Evolutionary conservation across 23 tunicate genomes (phyloP), one percentile per base, ranked within the genome.

Genomic region (Clavelina lepadiformis): DNA sequence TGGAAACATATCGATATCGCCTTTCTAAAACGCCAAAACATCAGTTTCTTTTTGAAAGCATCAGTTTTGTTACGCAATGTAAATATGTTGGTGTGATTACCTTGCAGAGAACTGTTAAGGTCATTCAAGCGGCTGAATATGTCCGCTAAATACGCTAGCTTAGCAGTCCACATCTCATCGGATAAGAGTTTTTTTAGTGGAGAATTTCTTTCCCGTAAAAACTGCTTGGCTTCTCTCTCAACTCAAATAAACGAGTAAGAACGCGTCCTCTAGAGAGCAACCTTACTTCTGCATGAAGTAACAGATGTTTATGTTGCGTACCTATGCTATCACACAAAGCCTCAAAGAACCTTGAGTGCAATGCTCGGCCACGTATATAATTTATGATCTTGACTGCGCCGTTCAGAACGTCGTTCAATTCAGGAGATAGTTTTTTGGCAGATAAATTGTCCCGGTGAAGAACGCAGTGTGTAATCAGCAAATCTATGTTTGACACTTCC

Each of bases 91-190:
- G 72, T 65, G 64, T 53, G 73, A 29, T 13, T 29, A 46, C 80
- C 82, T 76, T 76, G 73, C 72, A 76, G 63, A 63, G 72, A 65
- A 53, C 82, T 76, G 64, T 76, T 76, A 54, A 76, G 82, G 73
- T 76, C 82, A 54, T 65, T 63, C 82, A 76, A 76, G 65, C 82
- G 73, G 73, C 82, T 63, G 73, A 76, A 76, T 76, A 69, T 69
- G 63, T 74, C 70, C 80, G 70, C 69, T 62, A 76, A 76, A 53
- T 76, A 76, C 65, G 72, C 82, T 49, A 65, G 73, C 37, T 76
- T 76, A 53, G 73, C 72, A 51, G 73, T 64, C 73, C 82, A 76
- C 82, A 76, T 76, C 82, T 76, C 73, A 76, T 76, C 64, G 73
- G 72, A 65, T 76, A 65, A 65, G 36, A 76, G 41, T 64, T 76